phyloP scores from a whole-genome alignment of 2,888 invertebrate species.

The Exocentrus adspersus region DNA sequence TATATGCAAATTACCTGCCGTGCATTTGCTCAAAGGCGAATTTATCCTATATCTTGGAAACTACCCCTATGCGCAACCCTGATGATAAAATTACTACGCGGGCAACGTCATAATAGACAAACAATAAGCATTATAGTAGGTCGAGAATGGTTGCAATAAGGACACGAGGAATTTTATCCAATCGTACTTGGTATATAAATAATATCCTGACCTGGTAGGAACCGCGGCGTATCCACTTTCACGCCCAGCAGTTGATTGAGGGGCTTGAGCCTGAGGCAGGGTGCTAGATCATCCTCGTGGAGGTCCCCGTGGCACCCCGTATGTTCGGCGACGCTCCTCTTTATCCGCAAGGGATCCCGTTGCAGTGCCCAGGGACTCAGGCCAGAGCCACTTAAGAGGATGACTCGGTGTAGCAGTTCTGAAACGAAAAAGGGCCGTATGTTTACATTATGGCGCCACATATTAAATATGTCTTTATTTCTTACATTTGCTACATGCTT shows the following conservation, averaged over 20 bases:
- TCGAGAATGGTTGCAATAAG: too few relatives aligned
- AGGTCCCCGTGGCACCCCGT: conserved; percentile 86
- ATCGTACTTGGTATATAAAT: too few relatives aligned
- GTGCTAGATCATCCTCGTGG: conserved; percentile 84
- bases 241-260: conserved; percentile 79
- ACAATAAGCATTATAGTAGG: too few relatives aligned
- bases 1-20: too few relatives aligned
- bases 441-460: conserved; percentile 38
- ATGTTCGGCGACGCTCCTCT: conserved; percentile 82
- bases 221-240: conserved; percentile 81
- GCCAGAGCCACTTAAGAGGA: conserved; percentile 89
- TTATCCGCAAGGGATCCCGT: conserved; percentile 83
- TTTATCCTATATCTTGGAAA: too few relatives aligned
- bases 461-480: neutral
- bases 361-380: conserved; percentile 93
- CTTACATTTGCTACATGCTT: neutral
- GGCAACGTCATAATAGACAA: too few relatives aligned
- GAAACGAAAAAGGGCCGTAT: conserved; percentile 61
- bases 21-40: too few relatives aligned
- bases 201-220: conserved; percentile 71
- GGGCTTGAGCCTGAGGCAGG: conserved; percentile 83
- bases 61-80: too few relatives aligned
- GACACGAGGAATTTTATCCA: too few relatives aligned
- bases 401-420: conserved; percentile 89
- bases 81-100: too few relatives aligned